These are phyloP conservation scores for Melieria omissa DNA, from an alignment of 2,888 invertebrate species.

Conservation along the genomic window DNA sequence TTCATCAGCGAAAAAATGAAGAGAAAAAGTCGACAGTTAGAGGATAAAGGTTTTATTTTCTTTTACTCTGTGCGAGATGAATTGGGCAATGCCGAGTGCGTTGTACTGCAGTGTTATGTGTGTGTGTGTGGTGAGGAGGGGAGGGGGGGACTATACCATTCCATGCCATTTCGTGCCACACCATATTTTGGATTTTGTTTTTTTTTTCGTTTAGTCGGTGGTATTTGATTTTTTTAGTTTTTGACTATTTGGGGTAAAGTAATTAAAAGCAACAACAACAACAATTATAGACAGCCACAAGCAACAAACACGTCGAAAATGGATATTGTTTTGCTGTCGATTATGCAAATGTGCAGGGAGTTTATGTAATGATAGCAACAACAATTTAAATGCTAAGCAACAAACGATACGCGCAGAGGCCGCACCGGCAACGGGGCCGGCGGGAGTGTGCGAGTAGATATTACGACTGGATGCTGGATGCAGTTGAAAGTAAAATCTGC, in stretches of 20 bases:
- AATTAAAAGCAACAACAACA: slow-evolving; percentile 38
- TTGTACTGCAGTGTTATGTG: background rate
- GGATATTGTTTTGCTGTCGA: no score
- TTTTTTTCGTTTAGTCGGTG: slow-evolving; percentile 12
- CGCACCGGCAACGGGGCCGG: no score
- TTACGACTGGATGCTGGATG: no score
- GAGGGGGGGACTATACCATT: no score
- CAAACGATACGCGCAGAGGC: no score
- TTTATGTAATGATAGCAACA: no score
- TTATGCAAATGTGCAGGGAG: no score
- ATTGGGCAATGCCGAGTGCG: background rate
- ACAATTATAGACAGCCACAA: background rate
- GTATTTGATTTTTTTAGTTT: slow-evolving; percentile 29
- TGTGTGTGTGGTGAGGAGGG: background rate
- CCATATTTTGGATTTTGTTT: slow-evolving; percentile 25
- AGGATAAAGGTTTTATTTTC: slow-evolving; percentile 22
- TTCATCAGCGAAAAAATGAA: slow-evolving; percentile 26
- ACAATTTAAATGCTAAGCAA: no score
- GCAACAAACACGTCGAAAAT: no score
- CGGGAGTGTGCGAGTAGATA: no score
- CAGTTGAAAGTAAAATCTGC: background rate
- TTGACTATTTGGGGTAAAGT: slow-evolving; percentile 44
- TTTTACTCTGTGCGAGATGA: background rate
- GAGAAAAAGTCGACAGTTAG: background rate
- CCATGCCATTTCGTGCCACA: no score